A percentile compares a stretch with the other conserved stretches of the same genome.
phyloP scores from a whole-genome alignment of 2,888 invertebrate species.

The Himalopsyche kuldschensis region DNA sequence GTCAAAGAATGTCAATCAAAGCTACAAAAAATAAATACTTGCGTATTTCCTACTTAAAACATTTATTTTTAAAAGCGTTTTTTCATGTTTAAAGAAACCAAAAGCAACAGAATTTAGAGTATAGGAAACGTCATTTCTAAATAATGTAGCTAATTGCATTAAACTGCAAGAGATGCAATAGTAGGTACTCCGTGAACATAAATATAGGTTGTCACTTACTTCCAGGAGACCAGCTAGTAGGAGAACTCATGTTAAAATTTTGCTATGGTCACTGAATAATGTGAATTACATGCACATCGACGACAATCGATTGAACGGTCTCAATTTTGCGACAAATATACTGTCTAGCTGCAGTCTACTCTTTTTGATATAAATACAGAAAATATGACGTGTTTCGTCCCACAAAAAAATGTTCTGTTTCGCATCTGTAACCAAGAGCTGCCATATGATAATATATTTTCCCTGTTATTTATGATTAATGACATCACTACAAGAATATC shows the following conservation, averaged over 20 bases:
- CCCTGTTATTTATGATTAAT: too few species aligned
- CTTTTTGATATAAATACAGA: not conserved
- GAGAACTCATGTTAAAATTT: constrained; percentile 9
- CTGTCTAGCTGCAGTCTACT: not conserved
- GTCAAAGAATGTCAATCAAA: too few species aligned
- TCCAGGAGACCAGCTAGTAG: constrained; percentile 8
- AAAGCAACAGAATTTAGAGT: too few species aligned
- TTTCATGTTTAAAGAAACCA: too few species aligned
- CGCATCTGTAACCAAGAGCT: not conserved
- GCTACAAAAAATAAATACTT: too few species aligned
- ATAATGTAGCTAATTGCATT: not conserved
- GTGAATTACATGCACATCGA: not conserved
- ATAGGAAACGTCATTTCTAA: too few species aligned
- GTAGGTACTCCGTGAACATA: not conserved
- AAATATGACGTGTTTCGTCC: not conserved
- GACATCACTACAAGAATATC: too few species aligned
- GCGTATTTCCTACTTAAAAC: too few species aligned
- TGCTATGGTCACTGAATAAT: not conserved
- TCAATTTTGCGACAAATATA: not conserved
- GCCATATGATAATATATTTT: not conserved
- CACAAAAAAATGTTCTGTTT: not conserved
- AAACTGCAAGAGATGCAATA: not conserved
- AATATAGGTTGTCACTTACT: constrained; percentile 7
- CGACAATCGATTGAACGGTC: not conserved
- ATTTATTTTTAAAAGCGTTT: too few species aligned